Evolutionary conservation across 2,113 vertebrate genomes (phyloP).

Genomic region (Eublepharis macularius): DNA sequence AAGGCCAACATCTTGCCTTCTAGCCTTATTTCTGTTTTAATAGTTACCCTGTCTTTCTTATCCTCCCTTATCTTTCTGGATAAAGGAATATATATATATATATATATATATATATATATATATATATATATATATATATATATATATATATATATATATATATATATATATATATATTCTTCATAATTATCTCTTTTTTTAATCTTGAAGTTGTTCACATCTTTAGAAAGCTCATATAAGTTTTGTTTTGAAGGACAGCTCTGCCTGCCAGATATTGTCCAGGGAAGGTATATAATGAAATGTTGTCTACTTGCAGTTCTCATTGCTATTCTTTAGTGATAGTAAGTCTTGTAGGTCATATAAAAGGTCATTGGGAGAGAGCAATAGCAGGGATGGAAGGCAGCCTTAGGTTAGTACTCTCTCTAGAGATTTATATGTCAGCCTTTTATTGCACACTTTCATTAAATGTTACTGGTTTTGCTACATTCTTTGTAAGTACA

Average conservation of each 20-base stretch:
- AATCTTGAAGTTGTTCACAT: conserved; percentile 36
- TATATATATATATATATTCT: neutral
- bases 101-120: no score
- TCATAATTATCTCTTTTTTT: neutral
- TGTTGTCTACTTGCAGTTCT: conserved; percentile 38
- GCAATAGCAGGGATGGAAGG: conserved; percentile 48
- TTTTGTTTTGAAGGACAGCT: conserved; percentile 20
- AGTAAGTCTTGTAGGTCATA: conserved; percentile 59
- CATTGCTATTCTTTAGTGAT: conserved; percentile 54
- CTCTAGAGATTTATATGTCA: conserved; percentile 66
- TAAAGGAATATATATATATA: no score
- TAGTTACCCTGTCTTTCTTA: neutral
- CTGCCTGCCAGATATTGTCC: conserved; percentile 26
- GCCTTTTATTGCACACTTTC: conserved; percentile 39
- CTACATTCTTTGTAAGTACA: conserved; percentile 10
- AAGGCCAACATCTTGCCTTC: conserved; percentile 44
- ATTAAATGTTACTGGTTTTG: conserved; percentile 35
- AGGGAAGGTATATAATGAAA: conserved; percentile 23
- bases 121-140: no score
- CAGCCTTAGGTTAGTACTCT: conserved; percentile 56
- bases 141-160: no score
- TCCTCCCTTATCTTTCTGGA: no score
- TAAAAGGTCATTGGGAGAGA: conserved; percentile 62
- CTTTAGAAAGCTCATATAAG: conserved; percentile 28
- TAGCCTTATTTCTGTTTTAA: conserved; percentile 20